A percentile compares a stretch with the other conserved stretches of the same genome.
Conservation (phyloP, 2,113 vertebrate species). For the Vanacampus margaritifer region DNA sequence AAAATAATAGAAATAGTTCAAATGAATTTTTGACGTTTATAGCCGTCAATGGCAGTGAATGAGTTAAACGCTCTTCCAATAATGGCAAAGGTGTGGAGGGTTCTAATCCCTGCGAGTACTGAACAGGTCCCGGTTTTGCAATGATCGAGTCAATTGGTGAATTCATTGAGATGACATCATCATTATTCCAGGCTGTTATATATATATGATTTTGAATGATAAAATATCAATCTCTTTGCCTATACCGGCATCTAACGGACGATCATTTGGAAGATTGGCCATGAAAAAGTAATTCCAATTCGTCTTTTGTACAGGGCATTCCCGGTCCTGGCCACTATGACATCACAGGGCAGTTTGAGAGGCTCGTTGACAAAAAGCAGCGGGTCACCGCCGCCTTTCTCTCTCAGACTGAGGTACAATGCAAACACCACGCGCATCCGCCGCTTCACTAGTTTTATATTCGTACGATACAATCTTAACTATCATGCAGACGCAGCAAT, state of each 20-base stretch:
- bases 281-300: neutral
- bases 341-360: slow-evolving; percentile 65
- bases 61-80: too few relatives aligned
- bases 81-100: too few relatives aligned
- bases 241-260: neutral
- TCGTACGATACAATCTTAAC: neutral
- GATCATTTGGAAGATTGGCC: neutral
- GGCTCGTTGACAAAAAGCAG: slow-evolving; percentile 1
- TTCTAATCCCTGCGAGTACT: too few relatives aligned
- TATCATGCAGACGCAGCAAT: neutral
- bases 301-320: slow-evolving; percentile 48
- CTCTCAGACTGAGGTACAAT: slow-evolving; percentile 57
- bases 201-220: neutral
- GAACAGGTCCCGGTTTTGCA: too few relatives aligned
- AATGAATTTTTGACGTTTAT: too few relatives aligned
- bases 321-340: slow-evolving; percentile 64
- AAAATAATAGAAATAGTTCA: too few relatives aligned
- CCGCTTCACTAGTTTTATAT: neutral
- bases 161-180: too few relatives aligned
- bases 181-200: too few relatives aligned
- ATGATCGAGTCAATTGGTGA: too few relatives aligned
- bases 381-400: slow-evolving; percentile 40
- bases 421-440: slow-evolving; percentile 10
- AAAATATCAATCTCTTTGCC: neutral
- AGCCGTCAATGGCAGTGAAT: too few relatives aligned